Percentiles rank a stretch among this genome's conserved stretches.
Evolutionary conservation across 2,888 invertebrate genomes (phyloP).

Genomic region (Coremacera marginata): DNA sequence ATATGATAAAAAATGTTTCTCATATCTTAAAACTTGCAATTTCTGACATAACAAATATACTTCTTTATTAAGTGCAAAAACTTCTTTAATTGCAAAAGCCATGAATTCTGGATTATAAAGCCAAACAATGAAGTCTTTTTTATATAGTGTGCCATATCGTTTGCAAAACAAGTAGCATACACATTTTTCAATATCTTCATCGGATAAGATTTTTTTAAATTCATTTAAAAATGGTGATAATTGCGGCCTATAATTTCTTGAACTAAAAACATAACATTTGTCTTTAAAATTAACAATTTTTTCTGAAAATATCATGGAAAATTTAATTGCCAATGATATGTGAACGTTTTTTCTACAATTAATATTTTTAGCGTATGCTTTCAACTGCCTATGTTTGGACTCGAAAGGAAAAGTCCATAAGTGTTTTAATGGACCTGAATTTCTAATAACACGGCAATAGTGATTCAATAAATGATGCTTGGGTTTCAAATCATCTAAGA

Average conservation of each 20-base stretch:
- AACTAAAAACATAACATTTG: neutral
- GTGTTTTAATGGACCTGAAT: slow-evolving; percentile 1
- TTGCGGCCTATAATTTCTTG: neutral
- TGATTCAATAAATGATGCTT: too few species aligned
- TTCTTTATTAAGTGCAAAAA: too few species aligned
- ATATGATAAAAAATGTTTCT: too few species aligned
- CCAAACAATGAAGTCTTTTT: neutral
- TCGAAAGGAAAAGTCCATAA: slow-evolving; percentile 25
- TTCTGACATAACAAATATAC: too few species aligned
- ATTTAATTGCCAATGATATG: neutral
- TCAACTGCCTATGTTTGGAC: slow-evolving; percentile 29
- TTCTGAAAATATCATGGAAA: neutral
- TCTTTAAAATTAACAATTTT: neutral
- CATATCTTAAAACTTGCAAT: too few species aligned
- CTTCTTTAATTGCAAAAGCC: too few species aligned
- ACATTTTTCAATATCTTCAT: neutral
- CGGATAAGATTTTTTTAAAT: neutral
- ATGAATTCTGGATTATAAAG: too few species aligned
- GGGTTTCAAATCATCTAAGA: too few species aligned
- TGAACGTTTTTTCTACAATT: slow-evolving; percentile 27
- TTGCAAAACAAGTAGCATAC: neutral
- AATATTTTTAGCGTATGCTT: slow-evolving; percentile 28
- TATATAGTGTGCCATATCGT: neutral
- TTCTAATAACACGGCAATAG: too few species aligned
- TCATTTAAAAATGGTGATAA: neutral